A percentile compares a stretch with the other conserved stretches of the same genome.
Conservation (phyloP, 2,113 vertebrate genomes). For the Actenoides lindsayi region DNA sequence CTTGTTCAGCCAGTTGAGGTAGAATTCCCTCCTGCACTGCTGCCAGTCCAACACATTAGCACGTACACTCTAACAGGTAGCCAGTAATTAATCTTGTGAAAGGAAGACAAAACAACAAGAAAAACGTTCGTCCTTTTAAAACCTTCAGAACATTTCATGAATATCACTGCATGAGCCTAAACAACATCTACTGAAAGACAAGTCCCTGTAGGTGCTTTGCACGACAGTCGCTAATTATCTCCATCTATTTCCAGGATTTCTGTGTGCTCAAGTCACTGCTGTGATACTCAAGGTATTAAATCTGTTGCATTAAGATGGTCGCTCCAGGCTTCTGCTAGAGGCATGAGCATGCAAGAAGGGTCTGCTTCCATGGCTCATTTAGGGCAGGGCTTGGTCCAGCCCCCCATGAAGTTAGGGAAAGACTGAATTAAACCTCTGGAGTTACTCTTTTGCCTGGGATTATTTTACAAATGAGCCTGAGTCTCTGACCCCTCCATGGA, state of each 20-base stretch:
- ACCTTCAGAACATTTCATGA: not conserved
- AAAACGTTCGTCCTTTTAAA: not conserved
- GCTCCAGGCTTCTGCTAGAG: not conserved
- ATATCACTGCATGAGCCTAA: not conserved
- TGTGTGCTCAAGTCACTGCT: not conserved
- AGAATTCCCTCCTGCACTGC: rapidly evolving
- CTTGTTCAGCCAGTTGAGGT: not conserved
- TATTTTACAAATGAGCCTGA: not conserved
- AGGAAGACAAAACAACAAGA: not conserved
- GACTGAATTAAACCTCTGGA: not conserved
- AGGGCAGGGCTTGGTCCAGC: not conserved
- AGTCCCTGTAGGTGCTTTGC: not conserved
- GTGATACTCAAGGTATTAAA: not conserved
- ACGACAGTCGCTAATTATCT: not conserved
- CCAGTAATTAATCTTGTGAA: not conserved
- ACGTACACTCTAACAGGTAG: not conserved
- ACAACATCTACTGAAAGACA: not conserved
- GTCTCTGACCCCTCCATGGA: not conserved
- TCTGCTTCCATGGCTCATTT: not conserved
- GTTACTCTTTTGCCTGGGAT: not conserved
- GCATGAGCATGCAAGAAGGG: not conserved
- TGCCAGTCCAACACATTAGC: not conserved
- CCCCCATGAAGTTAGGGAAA: not conserved
- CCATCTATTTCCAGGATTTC: not conserved
- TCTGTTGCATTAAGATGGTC: not conserved